Percentiles rank a stretch among this genome's conserved stretches.
phyloP scores from a whole-genome alignment of 2,888 invertebrate species.

The Trichogramma dendrolimi region DNA sequence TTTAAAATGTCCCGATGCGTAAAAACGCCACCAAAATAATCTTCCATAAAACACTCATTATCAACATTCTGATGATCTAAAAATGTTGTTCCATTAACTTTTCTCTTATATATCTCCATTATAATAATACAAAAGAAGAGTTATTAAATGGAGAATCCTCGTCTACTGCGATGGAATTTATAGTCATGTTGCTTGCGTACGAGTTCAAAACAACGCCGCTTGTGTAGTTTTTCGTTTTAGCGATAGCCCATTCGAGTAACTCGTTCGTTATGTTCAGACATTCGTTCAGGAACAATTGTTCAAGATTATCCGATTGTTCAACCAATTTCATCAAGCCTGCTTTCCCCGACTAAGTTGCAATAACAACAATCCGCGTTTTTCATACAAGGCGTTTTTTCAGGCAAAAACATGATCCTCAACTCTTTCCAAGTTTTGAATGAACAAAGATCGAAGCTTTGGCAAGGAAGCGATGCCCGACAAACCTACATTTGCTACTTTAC shows the following conservation, averaged over 20 bases:
- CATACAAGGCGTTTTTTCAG: neutral
- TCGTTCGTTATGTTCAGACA: conserved; percentile 12
- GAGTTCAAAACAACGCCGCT: conserved; percentile 11
- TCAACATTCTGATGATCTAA: no score
- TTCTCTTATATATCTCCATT: no score
- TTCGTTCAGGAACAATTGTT: conserved; percentile 6
- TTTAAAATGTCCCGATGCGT: no score
- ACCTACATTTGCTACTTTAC: conserved; percentile 10
- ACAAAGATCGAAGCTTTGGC: conserved; percentile 1
- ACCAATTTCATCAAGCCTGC: conserved; percentile 6
- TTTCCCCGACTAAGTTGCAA: conserved; percentile 7
- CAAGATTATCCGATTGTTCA: conserved; percentile 5
- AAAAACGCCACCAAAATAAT: no score
- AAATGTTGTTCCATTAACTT: no score
- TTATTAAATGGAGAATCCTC: conserved; percentile 1
- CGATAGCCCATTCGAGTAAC: conserved; percentile 13
- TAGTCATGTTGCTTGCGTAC: conserved; percentile 3
- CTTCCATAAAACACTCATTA: no score
- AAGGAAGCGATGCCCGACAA: conserved; percentile 7
- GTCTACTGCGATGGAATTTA: neutral
- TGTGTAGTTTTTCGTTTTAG: conserved; percentile 8
- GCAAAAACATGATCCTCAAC: conserved; percentile 15
- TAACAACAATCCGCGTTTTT: conserved; percentile 13
- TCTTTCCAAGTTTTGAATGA: conserved; percentile 4
- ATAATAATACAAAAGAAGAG: no score